Evolutionary conservation across 30 jellyfish, hydroid and myxozoan genomes (phyloP), one percentile per base, ranked within the genome.

Genomic region (Haliclystus octoradiatus): DNA sequence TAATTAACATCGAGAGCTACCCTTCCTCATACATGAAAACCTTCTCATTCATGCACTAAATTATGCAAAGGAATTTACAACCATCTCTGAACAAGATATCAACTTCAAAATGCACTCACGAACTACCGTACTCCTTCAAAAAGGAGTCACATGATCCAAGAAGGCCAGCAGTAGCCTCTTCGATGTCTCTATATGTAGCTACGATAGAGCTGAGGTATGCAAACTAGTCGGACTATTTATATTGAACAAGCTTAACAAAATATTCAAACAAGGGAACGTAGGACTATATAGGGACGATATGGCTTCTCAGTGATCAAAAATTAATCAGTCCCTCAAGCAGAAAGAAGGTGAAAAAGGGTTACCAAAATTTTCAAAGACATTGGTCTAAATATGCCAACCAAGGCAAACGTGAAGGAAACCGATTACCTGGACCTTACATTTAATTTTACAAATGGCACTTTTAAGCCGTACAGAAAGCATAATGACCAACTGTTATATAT

Each of bases 271-370:
- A 34, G 78, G 47, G 19, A 65, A 62, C 50, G 46, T 35, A 1
- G 93, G 92, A 2, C 75, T 80, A 15, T 80, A 80, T 63, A 33
- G 87, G 52, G 94, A 81, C 46, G 92, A 81, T 52, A n/a, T n/a
- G 92, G 77, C 14, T 70, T 81, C 31, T 70, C 70, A 62, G 68
- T 68, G 46, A 62, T 72, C 66, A 32, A 50, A n/a, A 64, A 46
- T 32, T 32, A 47, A 40, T 13, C 84, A 15, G 81, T 84, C 2
- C 77, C 63, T 14, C 31, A 22, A 74, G 77, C 82, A 63, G 88
- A 65, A 31, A 64, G 70, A n/a, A 49, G 57, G 27, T 50, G 49
- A 34, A 74, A 72, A 52, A 66, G 49, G 12, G 31, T 63, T 4
- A 62, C 66, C 2, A 64, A 52, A 22, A 29, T 46, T 19, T 70